Base-by-base conservation (phyloP, 2,888 invertebrate species). In the Hemicrepidius hirtus region DNA sequence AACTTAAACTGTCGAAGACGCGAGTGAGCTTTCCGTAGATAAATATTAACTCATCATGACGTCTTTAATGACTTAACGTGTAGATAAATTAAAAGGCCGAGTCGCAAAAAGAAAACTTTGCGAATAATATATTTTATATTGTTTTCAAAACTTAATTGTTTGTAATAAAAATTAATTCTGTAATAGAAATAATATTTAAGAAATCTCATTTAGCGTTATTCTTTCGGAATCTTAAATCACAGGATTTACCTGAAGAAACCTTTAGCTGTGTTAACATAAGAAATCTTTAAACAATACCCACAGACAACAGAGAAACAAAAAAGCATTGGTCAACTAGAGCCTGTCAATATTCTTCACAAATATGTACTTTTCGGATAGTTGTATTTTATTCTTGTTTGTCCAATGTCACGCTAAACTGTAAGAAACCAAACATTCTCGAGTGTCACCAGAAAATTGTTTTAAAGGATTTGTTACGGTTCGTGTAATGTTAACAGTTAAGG, bases 351-450 rank as follows among this genome's bases (percentile, higher is more conserved):
- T 83, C 82, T 81, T 70, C 59, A 74, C 77, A 84, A 84, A 85
- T 85, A 85, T 85, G 81, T 85, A 80, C 81, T 82, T 82, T 85
- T 83, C 82, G 83, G 85, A 85, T 85, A 84, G 83, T 84, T 82
- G 83, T 84, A 84, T 85, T 85, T 85, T 85, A 84, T 82, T 83
- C 80, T 62, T 85, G 82, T 85, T 85, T 84, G 82, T 82, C 80
- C 75, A 84, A 84, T 83, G 85, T 85, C 85, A 85, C 85, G 83
- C 83, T 80, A 82, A 82, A 81, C 84, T 82, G 84, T 85, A 80
- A 80, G 78, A 78, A 79, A 79, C 78, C 81, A 82, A 82, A 82
- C 80, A 82, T 60, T 77, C 77, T 78, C 76, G 67, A 77, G 78
- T 79, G 77, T 77, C 76, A 76, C 76, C 66, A 75, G 70, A 40